Evolutionary conservation across 2,888 invertebrate species (phyloP), one percentile per base, ranked within the genome.

Genomic region (Spicauda simplicius): DNA sequence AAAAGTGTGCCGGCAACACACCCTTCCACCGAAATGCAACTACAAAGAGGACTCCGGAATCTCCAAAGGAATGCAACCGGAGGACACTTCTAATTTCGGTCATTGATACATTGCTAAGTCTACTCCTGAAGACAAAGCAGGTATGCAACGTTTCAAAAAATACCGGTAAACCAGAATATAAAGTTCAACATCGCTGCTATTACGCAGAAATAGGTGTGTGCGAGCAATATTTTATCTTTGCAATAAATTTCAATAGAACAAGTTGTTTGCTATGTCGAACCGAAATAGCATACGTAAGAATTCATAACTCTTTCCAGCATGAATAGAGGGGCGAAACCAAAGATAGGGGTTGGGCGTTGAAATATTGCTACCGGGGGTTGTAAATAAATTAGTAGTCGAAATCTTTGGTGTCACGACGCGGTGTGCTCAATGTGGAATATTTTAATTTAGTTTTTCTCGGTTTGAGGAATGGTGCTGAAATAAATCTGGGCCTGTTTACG

Each of bases 301-400:
- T 59, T 65, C 65, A 65, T 65, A 59, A 65, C 53, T 64, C 64
- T 64, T 58, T 53, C 30, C 53, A 53, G 25, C 37, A 19, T 58
- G 64, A 20, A 57, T 52, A n/a, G 57, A 64, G 64, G 58, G 37
- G 52, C 16, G 20, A 37, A 52, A 25, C 30, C 20, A 54, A 33
- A 65, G 59, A 65, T 65, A 59, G 53, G 58, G 54, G 59, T 45
- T 50, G 53, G 59, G 54, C 66, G 30, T 59, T 66, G 66, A 66
- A 55, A 60, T 66, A 66, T 66, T 55, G 66, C 59, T 33, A 30
- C 14, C 60, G 33, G 57, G n/a, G 45, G 33, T 48, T 60, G 33
- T 60, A 60, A 66, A 66, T 66, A 66, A 66, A 60, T 66, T 60
- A 59, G 55, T 60, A 59, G 55, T 56, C 33, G 60, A 55, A 64